These are phyloP conservation scores for Blennius ocellaris DNA, from an alignment of 2,113 vertebrate genomes.

Conservation along the genomic window DNA sequence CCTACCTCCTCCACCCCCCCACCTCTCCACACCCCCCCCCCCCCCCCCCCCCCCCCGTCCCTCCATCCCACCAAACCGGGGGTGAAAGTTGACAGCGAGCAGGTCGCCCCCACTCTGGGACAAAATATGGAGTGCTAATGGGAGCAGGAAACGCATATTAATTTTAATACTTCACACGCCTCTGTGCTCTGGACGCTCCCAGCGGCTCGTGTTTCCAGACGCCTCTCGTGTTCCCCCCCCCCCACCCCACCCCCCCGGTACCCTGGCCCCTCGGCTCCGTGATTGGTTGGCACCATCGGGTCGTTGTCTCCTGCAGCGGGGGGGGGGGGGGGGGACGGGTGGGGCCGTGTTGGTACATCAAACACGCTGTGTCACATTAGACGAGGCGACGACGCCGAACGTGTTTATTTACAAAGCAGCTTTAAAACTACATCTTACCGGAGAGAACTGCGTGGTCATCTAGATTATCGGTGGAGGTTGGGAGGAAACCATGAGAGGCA, in stretches of 20 bases:
- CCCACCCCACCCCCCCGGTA: slow-evolving; percentile 57
- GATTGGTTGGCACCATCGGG: slow-evolving; percentile 40
- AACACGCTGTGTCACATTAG: slow-evolving; percentile 79
- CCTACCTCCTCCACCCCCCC: not conserved
- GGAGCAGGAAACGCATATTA: slow-evolving; percentile 75
- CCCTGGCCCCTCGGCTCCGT: slow-evolving; percentile 31
- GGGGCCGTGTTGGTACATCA: slow-evolving; percentile 66
- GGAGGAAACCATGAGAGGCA: no score
- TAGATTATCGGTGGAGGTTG: no score
- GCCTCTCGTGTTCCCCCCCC: slow-evolving; percentile 80
- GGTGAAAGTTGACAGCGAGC: no score
- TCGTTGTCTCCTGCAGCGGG: slow-evolving; percentile 20
- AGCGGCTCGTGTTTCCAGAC: slow-evolving; percentile 74
- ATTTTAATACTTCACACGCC: slow-evolving; percentile 79
- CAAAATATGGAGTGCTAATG: slow-evolving; percentile 70
- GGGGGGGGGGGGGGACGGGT: slow-evolving; percentile 68
- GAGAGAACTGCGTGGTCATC: no score
- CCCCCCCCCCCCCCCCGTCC: no score
- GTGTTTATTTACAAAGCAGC: slow-evolving; percentile 31
- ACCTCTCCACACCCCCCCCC: not conserved
- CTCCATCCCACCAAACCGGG: no score
- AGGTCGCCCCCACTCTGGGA: slow-evolving; percentile 18
- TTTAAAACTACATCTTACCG: no score
- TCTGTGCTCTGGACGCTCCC: slow-evolving; percentile 71
- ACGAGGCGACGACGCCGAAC: slow-evolving; percentile 45